A percentile compares a stretch with the other conserved stretches of the same genome.
These are phyloP conservation scores for Ambastaia sidthimunki DNA, from an alignment of 2,797 vertebrate species.

Conservation along the genomic window DNA sequence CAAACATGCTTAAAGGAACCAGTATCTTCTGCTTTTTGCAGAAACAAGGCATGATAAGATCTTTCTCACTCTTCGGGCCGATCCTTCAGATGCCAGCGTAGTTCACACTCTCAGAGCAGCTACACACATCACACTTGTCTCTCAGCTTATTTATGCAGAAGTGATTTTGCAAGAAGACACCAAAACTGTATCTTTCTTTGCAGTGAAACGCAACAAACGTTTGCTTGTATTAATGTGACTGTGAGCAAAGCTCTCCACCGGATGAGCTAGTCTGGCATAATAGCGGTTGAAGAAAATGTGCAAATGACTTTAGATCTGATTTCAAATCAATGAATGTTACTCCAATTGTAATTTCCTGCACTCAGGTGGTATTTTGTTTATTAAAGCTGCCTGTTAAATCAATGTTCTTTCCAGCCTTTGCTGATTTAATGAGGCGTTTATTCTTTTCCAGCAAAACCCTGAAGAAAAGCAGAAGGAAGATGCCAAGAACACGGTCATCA, in stretches of 20 bases:
- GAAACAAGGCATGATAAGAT: conserved; percentile 66
- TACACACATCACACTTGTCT: conserved; percentile 5
- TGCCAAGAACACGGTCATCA: not conserved
- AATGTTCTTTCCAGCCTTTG: not conserved
- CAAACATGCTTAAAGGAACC: conserved; percentile 65
- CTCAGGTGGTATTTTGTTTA: not conserved
- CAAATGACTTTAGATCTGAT: conserved; percentile 1
- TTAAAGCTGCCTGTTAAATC: not conserved
- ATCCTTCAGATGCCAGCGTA: conserved; percentile 63
- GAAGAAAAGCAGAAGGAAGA: conserved; percentile 6
- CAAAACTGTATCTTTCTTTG: conserved; percentile 32
- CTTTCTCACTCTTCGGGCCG: conserved; percentile 61
- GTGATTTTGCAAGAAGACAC: conserved; percentile 54
- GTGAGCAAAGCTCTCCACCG: not conserved
- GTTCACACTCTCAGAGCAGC: conserved; percentile 63
- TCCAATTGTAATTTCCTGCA: not conserved
- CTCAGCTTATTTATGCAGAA: conserved; percentile 61
- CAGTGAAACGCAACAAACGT: conserved; percentile 12
- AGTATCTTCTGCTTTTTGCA: conserved; percentile 71
- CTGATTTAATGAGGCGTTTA: not conserved
- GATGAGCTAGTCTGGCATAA: not conserved
- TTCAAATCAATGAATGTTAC: not conserved
- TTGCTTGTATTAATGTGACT: conserved; percentile 6
- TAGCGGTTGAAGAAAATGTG: not conserved
- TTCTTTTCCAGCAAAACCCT: not conserved